These are phyloP conservation scores for Colossoma macropomum DNA, from an alignment of 2,113 vertebrate genomes.

Conservation along the genomic window DNA sequence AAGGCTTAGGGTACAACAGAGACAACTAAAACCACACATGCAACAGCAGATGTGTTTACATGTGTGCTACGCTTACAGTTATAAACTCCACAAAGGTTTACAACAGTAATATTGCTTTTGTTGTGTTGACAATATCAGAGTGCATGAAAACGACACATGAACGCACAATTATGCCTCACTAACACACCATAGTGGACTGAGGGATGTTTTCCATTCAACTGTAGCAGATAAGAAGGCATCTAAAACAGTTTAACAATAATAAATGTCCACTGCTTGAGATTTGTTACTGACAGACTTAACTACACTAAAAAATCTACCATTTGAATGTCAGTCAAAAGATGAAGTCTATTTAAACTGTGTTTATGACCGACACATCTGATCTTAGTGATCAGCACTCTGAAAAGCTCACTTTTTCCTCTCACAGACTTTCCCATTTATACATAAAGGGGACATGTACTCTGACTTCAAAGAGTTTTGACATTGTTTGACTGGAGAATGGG, in stretches of 20 bases:
- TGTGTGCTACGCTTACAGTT: slow-evolving; percentile 11
- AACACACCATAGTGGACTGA: slow-evolving; percentile 18
- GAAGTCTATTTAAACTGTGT: neutral
- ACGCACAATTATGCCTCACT: slow-evolving; percentile 14
- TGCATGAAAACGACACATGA: slow-evolving; percentile 22
- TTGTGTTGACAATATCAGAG: slow-evolving; percentile 32
- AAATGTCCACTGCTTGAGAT: slow-evolving; percentile 1
- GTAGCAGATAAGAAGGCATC: neutral
- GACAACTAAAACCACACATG: slow-evolving; percentile 33
- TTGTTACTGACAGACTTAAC: slow-evolving; percentile 1
- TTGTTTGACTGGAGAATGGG: slow-evolving; percentile 16
- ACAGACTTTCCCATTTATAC: slow-evolving; percentile 12
- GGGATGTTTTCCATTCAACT: neutral
- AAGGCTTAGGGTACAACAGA: slow-evolving; percentile 41
- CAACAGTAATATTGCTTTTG: slow-evolving; percentile 16
- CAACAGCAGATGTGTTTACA: slow-evolving; percentile 16
- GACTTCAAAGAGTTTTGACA: slow-evolving; percentile 28
- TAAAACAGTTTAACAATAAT: neutral
- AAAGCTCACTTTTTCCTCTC: slow-evolving; percentile 7
- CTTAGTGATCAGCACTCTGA: neutral
- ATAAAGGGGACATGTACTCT: slow-evolving; percentile 13
- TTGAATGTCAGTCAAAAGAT: slow-evolving; percentile 27
- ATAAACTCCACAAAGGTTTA: slow-evolving; percentile 11
- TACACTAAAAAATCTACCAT: slow-evolving; percentile 2
- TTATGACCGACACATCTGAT: too few species aligned